Conservation (phyloP, 2,113 vertebrate species). For the Pionites leucogaster region DNA sequence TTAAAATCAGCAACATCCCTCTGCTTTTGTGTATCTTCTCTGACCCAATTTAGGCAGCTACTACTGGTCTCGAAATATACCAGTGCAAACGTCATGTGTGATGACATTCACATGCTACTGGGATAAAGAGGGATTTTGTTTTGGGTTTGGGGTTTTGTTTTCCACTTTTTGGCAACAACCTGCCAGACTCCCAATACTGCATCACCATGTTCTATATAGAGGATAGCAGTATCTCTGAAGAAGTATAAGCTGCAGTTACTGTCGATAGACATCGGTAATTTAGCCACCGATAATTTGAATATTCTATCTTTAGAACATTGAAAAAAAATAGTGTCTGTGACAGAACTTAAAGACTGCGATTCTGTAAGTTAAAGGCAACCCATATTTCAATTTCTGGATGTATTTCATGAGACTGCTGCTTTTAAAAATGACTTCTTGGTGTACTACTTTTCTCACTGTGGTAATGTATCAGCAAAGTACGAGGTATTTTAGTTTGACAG, state of each 20-base stretch:
- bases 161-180: not conserved
- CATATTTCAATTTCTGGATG: not conserved
- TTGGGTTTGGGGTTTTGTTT: not conserved
- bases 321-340: not conserved
- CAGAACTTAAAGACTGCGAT: not conserved
- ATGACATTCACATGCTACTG: not conserved
- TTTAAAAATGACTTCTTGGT: slow-evolving; percentile 8
- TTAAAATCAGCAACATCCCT: not conserved
- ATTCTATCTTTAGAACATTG: not conserved
- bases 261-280: not conserved
- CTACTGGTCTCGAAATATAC: not conserved
- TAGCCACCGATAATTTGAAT: not conserved
- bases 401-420: not conserved
- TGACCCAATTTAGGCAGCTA: slow-evolving; percentile 1
- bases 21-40: not conserved
- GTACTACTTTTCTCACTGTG: slow-evolving; percentile 8
- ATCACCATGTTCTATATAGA: not conserved
- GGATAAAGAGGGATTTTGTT: not conserved
- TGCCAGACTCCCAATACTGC: not conserved
- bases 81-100: not conserved
- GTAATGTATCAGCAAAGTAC: not conserved
- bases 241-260: not conserved
- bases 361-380: not conserved
- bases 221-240: not conserved
- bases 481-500: slow-evolving; percentile 34